Evolutionary conservation across 1,140 invertebrate species (phyloP), one percentile per base, ranked within the genome.

Genomic region (Drosophila kurseongensis): DNA sequence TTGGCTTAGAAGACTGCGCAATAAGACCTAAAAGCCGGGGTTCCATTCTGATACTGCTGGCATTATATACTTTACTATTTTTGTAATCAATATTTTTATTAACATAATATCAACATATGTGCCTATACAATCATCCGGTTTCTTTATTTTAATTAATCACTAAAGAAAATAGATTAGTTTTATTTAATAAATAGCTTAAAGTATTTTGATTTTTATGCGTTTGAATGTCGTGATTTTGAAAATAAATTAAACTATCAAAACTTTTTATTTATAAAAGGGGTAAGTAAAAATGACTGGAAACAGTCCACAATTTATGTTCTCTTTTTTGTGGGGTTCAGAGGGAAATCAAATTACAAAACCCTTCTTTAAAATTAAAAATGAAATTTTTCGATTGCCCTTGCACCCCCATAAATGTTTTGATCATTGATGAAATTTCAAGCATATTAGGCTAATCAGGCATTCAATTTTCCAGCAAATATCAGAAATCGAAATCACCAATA

Each of bases 361-460:
- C 10, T 12, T 36, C n/a, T 18, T 6, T 10, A 4, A 54, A 4
- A 38, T 29, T 32, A 8, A 38, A 55, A 40, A 40, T 40, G 4
- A 27, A n/a, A 32, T 8, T 8, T 7, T 32, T 32, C 6, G 7
- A 32, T 32, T 29, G 6, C 16, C 16, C 12, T 16, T 7, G 8
- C 18, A 40, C 32, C 48, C 58, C 58, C 50, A 16, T 18, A 1
- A 61, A 61, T 47, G 12, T n/a, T 14, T 29, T 8, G 45, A 48
- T 35, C 48, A 35, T 4, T 35, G 29, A 35, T 35, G 5, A 60
- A 60, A 52, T 41, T 61, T 67, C 38, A 35, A 36, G 41, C 27
- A 54, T 50, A 78, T 75, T 79, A 60, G 52, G 5, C 50, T 75
- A 89, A 88, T 88, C 84, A 83, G 47, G 65, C 77, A 60, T 88